Percentiles rank a stretch among this genome's conserved stretches.
Conservation (phyloP, 2,888 invertebrate genomes). For the Cerastoderma edule region DNA sequence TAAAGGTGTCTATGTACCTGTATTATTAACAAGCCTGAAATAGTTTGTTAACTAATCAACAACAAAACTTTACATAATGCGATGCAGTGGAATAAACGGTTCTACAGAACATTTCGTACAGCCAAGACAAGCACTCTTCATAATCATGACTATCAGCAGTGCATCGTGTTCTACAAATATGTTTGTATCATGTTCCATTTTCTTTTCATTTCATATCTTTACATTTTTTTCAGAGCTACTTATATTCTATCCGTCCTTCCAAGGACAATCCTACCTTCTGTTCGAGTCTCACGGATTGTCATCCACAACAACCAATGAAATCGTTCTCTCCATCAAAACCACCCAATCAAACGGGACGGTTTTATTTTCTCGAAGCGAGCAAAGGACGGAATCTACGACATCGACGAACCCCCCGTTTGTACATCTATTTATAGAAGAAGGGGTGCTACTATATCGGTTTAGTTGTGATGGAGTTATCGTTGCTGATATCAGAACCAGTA, state of each 20-base stretch:
- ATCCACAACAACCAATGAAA: constrained; percentile 40
- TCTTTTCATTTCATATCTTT: constrained; percentile 2
- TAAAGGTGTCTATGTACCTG: too few relatives aligned
- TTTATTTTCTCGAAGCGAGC: constrained; percentile 32
- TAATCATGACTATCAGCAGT: too few relatives aligned
- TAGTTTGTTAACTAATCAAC: too few relatives aligned
- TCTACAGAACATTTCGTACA: too few relatives aligned
- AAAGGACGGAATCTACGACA: not conserved
- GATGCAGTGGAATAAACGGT: too few relatives aligned
- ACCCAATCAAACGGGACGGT: constrained; percentile 35
- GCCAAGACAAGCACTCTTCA: too few relatives aligned
- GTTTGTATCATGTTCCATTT: constrained; percentile 9
- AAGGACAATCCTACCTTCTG: constrained; percentile 34
- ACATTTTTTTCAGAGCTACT: constrained; percentile 38
- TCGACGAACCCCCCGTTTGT: constrained; percentile 21
- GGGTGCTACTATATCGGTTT: constrained; percentile 32
- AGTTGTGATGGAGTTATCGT: constrained; percentile 38
- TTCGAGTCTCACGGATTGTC: constrained; percentile 26
- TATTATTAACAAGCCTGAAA: too few relatives aligned
- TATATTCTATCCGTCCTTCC: constrained; percentile 43
- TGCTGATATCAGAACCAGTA: constrained; percentile 15
- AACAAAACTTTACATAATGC: too few relatives aligned
- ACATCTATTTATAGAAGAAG: constrained; percentile 32
- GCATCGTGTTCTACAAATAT: too few relatives aligned
- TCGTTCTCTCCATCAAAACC: constrained; percentile 40